Evolutionary conservation across 2,888 invertebrate species (phyloP).

Genomic region (Ganaspis brasiliensis): DNA sequence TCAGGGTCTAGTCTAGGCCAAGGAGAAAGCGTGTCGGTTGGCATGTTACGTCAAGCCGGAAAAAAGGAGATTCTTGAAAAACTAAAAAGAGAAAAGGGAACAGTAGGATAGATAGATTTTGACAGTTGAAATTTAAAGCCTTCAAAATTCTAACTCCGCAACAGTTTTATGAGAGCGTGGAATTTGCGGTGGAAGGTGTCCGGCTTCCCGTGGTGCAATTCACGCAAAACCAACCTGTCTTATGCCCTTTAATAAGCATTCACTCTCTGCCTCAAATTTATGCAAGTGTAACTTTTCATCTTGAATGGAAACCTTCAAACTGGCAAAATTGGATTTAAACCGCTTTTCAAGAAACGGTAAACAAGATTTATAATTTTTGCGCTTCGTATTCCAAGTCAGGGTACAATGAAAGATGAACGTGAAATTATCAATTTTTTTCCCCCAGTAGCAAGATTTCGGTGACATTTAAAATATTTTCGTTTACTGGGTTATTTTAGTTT

Average conservation of each 20-base stretch:
- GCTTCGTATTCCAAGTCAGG: not conserved
- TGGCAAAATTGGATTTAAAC: not conserved
- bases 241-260: slow-evolving; percentile 19
- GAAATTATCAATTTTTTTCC: too few species aligned
- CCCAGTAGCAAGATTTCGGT: too few species aligned
- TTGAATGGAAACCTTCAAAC: not conserved
- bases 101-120: not conserved
- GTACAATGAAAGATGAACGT: too few species aligned
- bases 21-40: slow-evolving; percentile 60
- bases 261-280: slow-evolving; percentile 9
- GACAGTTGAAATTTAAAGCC: slow-evolving; percentile 20
- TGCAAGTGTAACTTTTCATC: slow-evolving; percentile 1
- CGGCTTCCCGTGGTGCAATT: slow-evolving; percentile 70
- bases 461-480: too few species aligned
- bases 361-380: slow-evolving; percentile 10
- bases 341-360: not conserved
- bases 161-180: slow-evolving; percentile 31
- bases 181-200: slow-evolving; percentile 65
- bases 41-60: slow-evolving; percentile 30
- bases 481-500: too few species aligned
- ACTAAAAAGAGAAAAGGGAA: not conserved
- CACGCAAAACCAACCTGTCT: slow-evolving; percentile 69
- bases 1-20: slow-evolving; percentile 33
- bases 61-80: slow-evolving; percentile 28
- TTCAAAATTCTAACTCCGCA: slow-evolving; percentile 31